phyloP scores from a whole-genome alignment of 2,888 invertebrate species.

The Chymomyza fuscimana region DNA sequence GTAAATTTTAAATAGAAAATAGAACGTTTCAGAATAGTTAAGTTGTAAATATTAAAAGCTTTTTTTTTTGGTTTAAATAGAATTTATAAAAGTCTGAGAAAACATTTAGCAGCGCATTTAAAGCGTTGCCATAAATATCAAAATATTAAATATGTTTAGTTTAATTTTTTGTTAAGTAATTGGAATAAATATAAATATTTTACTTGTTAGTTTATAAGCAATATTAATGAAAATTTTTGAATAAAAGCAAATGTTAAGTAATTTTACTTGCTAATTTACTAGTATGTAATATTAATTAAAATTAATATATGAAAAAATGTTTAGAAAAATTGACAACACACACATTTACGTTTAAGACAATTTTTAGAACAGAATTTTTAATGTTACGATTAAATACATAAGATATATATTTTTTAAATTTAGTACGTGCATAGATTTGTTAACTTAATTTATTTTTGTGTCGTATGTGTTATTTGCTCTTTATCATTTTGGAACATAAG shows the following conservation, averaged over 20 bases:
- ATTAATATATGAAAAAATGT: background rate
- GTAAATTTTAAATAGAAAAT: background rate
- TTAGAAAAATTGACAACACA: background rate
- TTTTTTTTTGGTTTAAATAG: background rate
- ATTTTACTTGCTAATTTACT: constrained; percentile 1
- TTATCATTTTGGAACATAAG: constrained; percentile 12
- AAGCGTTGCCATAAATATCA: background rate
- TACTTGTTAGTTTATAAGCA: background rate
- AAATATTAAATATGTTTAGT: background rate
- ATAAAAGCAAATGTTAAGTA: background rate
- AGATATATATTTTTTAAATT: background rate
- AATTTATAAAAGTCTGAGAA: background rate
- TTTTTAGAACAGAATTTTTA: background rate
- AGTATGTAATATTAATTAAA: background rate
- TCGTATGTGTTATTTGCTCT: background rate
- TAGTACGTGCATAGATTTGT: background rate
- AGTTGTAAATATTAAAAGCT: background rate
- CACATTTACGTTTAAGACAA: background rate
- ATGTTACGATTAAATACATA: background rate
- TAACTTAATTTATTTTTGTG: background rate
- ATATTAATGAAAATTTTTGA: background rate
- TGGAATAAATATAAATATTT: background rate
- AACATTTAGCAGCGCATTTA: background rate
- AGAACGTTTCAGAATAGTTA: background rate
- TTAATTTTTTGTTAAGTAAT: background rate